Evolutionary conservation across 2,888 invertebrate genomes (phyloP).

Genomic region (Tetragnatha montana): DNA sequence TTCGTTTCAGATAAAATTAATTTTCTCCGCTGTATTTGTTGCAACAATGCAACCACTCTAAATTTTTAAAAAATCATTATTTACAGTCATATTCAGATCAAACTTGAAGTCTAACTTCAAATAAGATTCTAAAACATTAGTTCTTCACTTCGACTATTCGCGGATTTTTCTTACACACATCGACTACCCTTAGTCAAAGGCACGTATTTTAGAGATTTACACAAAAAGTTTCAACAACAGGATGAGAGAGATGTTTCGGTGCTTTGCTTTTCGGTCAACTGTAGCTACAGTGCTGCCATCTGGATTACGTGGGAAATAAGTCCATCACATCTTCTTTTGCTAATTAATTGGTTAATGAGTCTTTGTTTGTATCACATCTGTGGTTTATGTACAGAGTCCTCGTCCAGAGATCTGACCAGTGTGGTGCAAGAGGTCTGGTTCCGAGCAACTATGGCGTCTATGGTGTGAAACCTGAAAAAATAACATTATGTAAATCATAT

Average conservation of each 20-base stretch:
- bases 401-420: constrained; percentile 66
- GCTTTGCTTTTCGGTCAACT: constrained; percentile 3
- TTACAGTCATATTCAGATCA: no score
- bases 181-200: neutral
- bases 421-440: constrained; percentile 75
- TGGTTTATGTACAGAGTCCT: constrained; percentile 50
- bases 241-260: neutral
- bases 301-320: neutral
- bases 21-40: no score
- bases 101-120: no score
- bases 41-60: no score
- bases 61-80: no score
- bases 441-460: constrained; percentile 76
- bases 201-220: neutral
- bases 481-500: neutral
- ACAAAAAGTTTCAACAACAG: neutral
- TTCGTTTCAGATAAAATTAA: no score
- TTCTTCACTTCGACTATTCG: neutral
- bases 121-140: no score
- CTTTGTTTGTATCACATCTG: constrained; percentile 43
- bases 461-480: constrained; percentile 73
- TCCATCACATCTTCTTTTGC: constrained; percentile 21
- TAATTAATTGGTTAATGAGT: constrained; percentile 17
- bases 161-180: neutral
- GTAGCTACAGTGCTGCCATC: neutral